Base-by-base conservation (phyloP, 2,888 invertebrate species). In the Hartigia nigra region DNA sequence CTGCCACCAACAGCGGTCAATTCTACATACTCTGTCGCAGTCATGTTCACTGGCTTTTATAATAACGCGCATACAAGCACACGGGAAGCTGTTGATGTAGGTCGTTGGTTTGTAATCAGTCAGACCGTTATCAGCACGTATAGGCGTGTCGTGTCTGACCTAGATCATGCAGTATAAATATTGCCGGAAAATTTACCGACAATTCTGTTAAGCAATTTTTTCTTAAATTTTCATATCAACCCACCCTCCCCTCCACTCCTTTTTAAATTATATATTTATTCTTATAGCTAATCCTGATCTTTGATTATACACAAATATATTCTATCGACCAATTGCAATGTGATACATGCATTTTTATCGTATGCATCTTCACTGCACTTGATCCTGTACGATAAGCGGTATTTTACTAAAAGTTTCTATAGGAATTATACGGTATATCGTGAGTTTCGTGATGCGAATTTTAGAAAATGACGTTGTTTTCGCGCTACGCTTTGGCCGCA, bases 21-120 rank as follows among this genome's bases (percentile, higher is more conserved):
- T 32, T 34, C 31, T 72, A 12, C 12, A 72, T 55, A 23, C 55
- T 55, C 55, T 9, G 55, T 23, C 23, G 23, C 55, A 23, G 23
- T 55, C 55, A 23, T 9, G 55, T 23, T 55, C 55, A 55, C 23
- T 23, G 55, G 23, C 55, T 55, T 55, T 55, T 55, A 31, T 35
- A n/a, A 55, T 32, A n/a, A 55, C 23, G 31, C 32, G 78, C 74
- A 70, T 37, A 76, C 77, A 72, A 37, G 32, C 76, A 34, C 72
- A 5, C 34, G 75, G 74, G 70, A 74, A 78, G 31, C 75, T 81
- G 86, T 90, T 88, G 88, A 90, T 89, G 89, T 89, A 89, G 90
- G 89, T 90, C 89, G 89, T 88, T 87, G 87, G 86, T 87, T 85
- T 84, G 86, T 85, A 87, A 88, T 88, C 86, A 85, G 86, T 55